Evolutionary conservation across 2,113 vertebrate genomes (phyloP).

Genomic region (Sisor rabdophorus): DNA sequence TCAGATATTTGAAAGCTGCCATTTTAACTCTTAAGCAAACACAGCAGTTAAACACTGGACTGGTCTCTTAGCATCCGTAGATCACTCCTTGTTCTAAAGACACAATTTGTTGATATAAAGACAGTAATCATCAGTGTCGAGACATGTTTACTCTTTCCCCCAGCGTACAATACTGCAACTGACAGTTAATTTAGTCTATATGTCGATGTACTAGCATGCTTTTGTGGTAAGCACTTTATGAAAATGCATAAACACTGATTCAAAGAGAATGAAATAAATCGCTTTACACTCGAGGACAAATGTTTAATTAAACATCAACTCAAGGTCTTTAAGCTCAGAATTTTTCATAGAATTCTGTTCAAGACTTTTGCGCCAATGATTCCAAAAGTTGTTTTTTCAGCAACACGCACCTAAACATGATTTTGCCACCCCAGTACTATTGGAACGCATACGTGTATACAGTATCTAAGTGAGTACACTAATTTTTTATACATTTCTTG

Average conservation of each 20-base stretch:
- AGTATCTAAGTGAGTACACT: no score
- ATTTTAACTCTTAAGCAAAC: neutral
- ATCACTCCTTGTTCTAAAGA: neutral
- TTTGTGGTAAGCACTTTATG: neutral
- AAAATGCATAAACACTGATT: neutral
- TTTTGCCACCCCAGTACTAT: neutral
- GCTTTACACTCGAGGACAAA: neutral
- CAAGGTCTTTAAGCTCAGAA: neutral
- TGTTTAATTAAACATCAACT: neutral
- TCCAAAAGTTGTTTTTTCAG: neutral
- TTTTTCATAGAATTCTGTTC: neutral
- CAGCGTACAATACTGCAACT: neutral
- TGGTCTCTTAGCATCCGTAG: neutral
- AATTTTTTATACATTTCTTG: no score
- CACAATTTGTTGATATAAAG: neutral
- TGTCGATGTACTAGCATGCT: neutral
- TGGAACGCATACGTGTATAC: neutral
- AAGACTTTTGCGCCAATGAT: neutral
- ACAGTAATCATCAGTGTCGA: neutral
- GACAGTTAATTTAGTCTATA: neutral
- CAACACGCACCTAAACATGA: neutral
- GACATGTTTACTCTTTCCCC: neutral
- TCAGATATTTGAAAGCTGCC: neutral
- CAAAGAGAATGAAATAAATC: neutral
- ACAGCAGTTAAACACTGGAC: neutral